A percentile compares a stretch with the other conserved stretches of the same genome.
phyloP scores from a whole-genome alignment of 2,113 vertebrate genomes.

The Pteropus alecto region DNA sequence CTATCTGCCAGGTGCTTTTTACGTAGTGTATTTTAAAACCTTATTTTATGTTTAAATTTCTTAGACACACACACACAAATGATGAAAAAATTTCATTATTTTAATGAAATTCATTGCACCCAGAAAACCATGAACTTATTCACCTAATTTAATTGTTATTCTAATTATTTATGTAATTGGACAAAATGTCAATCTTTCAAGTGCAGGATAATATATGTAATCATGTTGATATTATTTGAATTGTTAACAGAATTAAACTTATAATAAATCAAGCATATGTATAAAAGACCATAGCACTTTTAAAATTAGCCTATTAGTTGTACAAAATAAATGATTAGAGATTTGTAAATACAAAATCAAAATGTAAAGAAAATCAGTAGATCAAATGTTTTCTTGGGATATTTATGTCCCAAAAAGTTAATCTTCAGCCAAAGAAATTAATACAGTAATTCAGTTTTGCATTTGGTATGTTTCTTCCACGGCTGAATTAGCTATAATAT shows the following conservation, averaged over 20 bases:
- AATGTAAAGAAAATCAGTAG: neutral
- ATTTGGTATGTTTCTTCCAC: neutral
- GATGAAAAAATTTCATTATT: slow-evolving; percentile 43
- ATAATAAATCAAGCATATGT: neutral
- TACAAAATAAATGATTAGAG: slow-evolving; percentile 4
- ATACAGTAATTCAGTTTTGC: neutral
- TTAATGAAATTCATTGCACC: slow-evolving; percentile 40
- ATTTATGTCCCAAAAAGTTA: neutral
- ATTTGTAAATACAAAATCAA: neutral
- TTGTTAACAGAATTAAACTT: slow-evolving; percentile 73
- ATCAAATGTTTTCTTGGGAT: neutral
- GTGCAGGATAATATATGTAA: slow-evolving; percentile 73
- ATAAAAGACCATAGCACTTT: neutral
- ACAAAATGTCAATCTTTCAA: slow-evolving; percentile 73
- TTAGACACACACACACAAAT: neutral
- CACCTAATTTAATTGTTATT: slow-evolving; percentile 75
- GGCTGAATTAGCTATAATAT: neutral
- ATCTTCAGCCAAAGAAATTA: neutral
- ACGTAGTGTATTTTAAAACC: slow-evolving; percentile 53
- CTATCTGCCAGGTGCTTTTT: slow-evolving; percentile 22
- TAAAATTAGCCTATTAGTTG: neutral
- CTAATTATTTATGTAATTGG: slow-evolving; percentile 72
- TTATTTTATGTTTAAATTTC: slow-evolving; percentile 35
- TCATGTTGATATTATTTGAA: slow-evolving; percentile 75
- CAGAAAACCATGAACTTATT: slow-evolving; percentile 51